Percentiles rank a stretch among this genome's conserved stretches.
These are phyloP conservation scores for Venusia cambrica DNA, from an alignment of 2,888 invertebrate genomes.

Conservation along the genomic window DNA sequence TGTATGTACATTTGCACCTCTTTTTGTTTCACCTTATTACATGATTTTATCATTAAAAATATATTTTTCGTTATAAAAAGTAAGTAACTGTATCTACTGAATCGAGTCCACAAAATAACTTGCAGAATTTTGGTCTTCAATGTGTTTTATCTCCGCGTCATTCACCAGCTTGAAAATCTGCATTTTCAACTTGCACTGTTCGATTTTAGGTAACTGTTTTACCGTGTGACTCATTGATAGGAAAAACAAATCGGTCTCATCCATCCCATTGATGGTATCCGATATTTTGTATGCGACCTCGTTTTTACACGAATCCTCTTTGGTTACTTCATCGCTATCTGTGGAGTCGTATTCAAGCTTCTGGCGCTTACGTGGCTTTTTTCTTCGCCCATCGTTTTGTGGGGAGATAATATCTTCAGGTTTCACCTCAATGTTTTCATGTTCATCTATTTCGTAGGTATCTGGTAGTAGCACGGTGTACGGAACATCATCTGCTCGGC, in stretches of 20 bases:
- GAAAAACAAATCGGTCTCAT: slow-evolving; percentile 18
- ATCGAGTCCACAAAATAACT: too few relatives aligned
- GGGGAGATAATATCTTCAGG: too few relatives aligned
- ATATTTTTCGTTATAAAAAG: too few relatives aligned
- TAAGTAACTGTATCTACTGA: too few relatives aligned
- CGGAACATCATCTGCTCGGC: slow-evolving; percentile 3
- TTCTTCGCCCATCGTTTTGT: too few relatives aligned
- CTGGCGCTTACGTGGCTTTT: too few relatives aligned
- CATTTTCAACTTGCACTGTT: slow-evolving; percentile 16
- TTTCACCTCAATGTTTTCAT: neutral
- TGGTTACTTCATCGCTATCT: neutral
- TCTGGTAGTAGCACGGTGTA: slow-evolving; percentile 2
- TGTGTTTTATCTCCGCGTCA: slow-evolving; percentile 12
- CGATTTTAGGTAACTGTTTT: slow-evolving; percentile 17
- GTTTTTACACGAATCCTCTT: neutral
- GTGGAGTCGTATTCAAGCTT: too few relatives aligned
- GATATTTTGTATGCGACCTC: slow-evolving; percentile 1
- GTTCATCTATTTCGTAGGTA: slow-evolving; percentile 1
- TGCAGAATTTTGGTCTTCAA: slow-evolving; percentile 1
- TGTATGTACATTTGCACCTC: too few relatives aligned
- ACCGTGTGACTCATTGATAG: slow-evolving; percentile 14
- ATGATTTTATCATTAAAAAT: too few relatives aligned
- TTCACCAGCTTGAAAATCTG: slow-evolving; percentile 17
- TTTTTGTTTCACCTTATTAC: too few relatives aligned
- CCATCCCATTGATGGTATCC: slow-evolving; percentile 6